Evolutionary conservation across 1,140 invertebrate species (phyloP).

Genomic region (Panagrolaimus sp.): DNA sequence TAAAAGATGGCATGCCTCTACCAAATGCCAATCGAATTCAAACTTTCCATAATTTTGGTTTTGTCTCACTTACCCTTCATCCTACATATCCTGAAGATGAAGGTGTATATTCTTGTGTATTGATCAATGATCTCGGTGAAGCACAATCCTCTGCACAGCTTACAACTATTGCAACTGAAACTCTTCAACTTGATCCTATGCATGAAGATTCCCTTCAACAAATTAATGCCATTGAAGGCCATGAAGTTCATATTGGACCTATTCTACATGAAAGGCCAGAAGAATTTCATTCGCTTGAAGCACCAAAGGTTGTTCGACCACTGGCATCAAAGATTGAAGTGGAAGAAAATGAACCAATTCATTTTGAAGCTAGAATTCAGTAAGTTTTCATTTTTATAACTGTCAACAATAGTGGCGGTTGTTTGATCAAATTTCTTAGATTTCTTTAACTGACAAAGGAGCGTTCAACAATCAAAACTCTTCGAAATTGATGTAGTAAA

Average conservation of each 20-base stretch:
- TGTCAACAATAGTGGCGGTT: too few species aligned
- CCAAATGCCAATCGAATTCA: slow-evolving; percentile 67
- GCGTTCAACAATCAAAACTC: too few species aligned
- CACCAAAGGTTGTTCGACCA: slow-evolving; percentile 40
- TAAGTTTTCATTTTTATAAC: too few species aligned
- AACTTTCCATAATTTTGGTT: slow-evolving; percentile 76
- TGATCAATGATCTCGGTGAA: slow-evolving; percentile 76
- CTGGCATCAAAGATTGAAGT: slow-evolving; percentile 45
- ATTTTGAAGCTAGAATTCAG: slow-evolving; percentile 61
- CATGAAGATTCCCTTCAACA: slow-evolving; percentile 47
- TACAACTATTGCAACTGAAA: slow-evolving; percentile 33
- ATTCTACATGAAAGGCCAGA: slow-evolving; percentile 45
- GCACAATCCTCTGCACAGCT: slow-evolving; percentile 60
- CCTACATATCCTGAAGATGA: slow-evolving; percentile 83
- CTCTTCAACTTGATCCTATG: slow-evolving; percentile 38
- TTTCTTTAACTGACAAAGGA: too few species aligned
- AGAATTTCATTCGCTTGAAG: slow-evolving; percentile 50
- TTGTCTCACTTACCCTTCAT: slow-evolving; percentile 82
- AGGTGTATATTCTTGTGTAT: slow-evolving; percentile 81
- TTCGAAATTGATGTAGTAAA: too few species aligned
- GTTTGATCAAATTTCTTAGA: too few species aligned
- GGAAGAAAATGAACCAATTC: slow-evolving; percentile 61
- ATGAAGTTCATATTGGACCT: slow-evolving; percentile 51
- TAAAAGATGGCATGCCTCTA: slow-evolving; percentile 71
- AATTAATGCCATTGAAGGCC: slow-evolving; percentile 48